A percentile compares a stretch with the other conserved stretches of the same genome.
Conservation (phyloP, 2,888 invertebrate genomes). For the Caradrina kadenii region DNA sequence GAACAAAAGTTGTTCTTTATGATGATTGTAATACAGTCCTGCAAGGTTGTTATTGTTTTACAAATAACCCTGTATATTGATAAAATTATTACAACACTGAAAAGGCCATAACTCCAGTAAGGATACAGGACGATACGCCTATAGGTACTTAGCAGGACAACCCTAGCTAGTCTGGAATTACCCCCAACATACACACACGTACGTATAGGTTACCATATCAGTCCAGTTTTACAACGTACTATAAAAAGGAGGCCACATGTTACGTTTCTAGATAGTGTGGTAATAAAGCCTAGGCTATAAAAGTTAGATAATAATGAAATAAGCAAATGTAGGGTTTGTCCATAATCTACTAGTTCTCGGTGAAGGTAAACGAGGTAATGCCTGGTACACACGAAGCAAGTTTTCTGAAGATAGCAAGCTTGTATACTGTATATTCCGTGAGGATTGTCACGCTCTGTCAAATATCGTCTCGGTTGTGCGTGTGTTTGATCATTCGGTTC, state of each 20-base stretch:
- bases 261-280: neutral
- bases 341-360: conserved; percentile 57
- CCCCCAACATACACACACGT: neutral
- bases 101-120: too few species aligned
- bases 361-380: conserved; percentile 64
- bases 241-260: conserved; percentile 3
- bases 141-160: too few species aligned
- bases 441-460: too few species aligned
- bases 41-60: too few species aligned
- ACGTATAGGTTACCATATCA: neutral
- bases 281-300: conserved; percentile 10
- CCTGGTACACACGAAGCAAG: neutral
- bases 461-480: too few species aligned
- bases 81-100: too few species aligned
- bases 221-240: neutral
- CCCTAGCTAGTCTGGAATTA: neutral
- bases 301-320: conserved; percentile 35
- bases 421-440: too few species aligned
- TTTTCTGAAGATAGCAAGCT: neutral
- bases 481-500: too few species aligned
- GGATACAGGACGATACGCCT: too few species aligned
- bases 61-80: too few species aligned
- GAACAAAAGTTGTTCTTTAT: too few species aligned
- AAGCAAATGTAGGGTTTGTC: conserved; percentile 39
- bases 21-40: too few species aligned